A percentile compares a stretch with the other conserved stretches of the same genome.
These are phyloP conservation scores for Galaxias olidus DNA, from an alignment of 2,797 vertebrate genomes.

Conservation along the genomic window DNA sequence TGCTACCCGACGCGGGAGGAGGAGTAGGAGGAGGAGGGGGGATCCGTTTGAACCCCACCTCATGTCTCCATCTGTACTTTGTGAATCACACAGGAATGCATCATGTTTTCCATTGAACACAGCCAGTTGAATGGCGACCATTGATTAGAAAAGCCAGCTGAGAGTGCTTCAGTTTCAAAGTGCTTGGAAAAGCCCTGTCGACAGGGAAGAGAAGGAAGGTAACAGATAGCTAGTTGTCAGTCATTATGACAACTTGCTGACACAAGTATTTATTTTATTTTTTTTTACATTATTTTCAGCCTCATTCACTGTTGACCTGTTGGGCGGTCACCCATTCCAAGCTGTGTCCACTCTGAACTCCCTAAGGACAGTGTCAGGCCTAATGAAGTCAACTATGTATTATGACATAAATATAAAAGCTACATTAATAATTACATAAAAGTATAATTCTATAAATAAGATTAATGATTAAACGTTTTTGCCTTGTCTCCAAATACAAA, in stretches of 20 bases:
- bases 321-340: constrained; percentile 23
- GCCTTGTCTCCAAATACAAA: no score
- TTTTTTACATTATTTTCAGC: constrained; percentile 24
- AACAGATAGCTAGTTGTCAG: constrained; percentile 57
- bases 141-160: constrained; percentile 65
- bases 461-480: no score
- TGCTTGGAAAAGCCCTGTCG: constrained; percentile 68
- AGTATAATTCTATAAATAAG: background rate
- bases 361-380: no score
- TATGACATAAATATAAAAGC: constrained; percentile 54
- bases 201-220: constrained; percentile 37
- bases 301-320: constrained; percentile 14
- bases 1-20: background rate
- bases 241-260: constrained; percentile 31
- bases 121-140: constrained; percentile 60
- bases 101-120: constrained; percentile 56
- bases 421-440: background rate
- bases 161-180: constrained; percentile 69
- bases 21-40: constrained; percentile 2
- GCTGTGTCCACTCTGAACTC: background rate
- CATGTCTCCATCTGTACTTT: constrained; percentile 18
- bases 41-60: constrained; percentile 26
- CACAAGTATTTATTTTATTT: constrained; percentile 16
- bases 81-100: constrained; percentile 57
- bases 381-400: background rate